Evolutionary conservation across 2,888 invertebrate genomes (phyloP).

Genomic region (Chrysomela aeneicollis): DNA sequence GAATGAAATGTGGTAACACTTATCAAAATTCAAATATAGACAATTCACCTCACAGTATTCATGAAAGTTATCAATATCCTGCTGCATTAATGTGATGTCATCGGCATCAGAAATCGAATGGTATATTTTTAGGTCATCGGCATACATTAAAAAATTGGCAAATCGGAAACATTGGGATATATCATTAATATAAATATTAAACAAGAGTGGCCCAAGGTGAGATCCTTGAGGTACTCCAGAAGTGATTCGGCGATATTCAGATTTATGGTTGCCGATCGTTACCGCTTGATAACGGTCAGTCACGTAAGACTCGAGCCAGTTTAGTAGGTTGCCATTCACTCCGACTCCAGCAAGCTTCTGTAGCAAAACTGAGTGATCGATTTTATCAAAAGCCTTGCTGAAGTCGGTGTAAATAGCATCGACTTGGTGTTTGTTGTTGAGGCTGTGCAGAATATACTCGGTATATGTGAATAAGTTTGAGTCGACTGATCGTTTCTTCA

Average conservation of each 20-base stretch:
- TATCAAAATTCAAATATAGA: conserved; percentile 2
- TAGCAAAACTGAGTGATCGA: conserved; percentile 13
- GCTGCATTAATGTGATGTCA: conserved; percentile 7
- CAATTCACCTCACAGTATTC: background rate
- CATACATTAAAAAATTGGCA: conserved; percentile 11
- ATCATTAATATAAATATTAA: conserved; percentile 14
- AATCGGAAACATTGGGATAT: conserved; percentile 13
- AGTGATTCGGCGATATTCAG: conserved; percentile 13
- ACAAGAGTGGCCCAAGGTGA: conserved; percentile 2
- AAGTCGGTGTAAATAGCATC: conserved; percentile 13
- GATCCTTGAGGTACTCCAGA: conserved; percentile 10
- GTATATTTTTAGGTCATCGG: conserved; percentile 11
- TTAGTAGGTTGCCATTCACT: conserved; percentile 3
- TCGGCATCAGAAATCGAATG: conserved; percentile 7
- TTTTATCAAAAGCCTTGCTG: conserved; percentile 16
- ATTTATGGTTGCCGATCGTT: background rate
- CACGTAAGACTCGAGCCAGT: background rate
- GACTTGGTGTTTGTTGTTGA: background rate
- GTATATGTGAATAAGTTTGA: conserved; percentile 1
- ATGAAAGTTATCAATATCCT: background rate
- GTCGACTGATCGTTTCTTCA: conserved; percentile 2
- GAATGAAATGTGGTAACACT: conserved; percentile 12
- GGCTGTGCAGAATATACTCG: background rate
- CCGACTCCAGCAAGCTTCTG: conserved; percentile 15
- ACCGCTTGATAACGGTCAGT: background rate